Evolutionary conservation across 2,888 invertebrate genomes (phyloP).

Genomic region (Candidula unifasciata): DNA sequence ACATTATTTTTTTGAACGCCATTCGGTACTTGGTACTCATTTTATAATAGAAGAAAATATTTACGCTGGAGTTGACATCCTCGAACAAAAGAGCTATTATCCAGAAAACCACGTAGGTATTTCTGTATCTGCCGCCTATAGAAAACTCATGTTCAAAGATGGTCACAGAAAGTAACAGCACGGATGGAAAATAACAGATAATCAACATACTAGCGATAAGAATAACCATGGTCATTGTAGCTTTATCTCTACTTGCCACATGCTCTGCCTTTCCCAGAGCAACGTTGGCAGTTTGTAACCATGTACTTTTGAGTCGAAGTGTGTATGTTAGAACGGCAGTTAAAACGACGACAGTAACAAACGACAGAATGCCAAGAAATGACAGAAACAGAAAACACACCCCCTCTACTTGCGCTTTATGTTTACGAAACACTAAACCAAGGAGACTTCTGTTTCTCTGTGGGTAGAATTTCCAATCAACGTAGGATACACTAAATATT

Average conservation of each 20-base stretch:
- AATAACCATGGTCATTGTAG: neutral
- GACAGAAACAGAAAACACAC: neutral
- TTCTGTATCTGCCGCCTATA: neutral
- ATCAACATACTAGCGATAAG: neutral
- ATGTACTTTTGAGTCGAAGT: neutral
- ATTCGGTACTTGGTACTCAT: neutral
- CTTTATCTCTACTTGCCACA: neutral
- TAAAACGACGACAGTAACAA: neutral
- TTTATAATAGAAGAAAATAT: conserved; percentile 6
- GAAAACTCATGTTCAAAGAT: neutral
- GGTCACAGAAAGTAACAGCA: neutral
- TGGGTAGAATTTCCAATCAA: neutral
- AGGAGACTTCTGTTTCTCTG: neutral
- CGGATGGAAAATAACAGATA: neutral
- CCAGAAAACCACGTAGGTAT: neutral
- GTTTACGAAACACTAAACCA: neutral
- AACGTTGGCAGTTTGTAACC: neutral
- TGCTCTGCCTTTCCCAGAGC: neutral
- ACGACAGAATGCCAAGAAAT: neutral
- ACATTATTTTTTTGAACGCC: neutral
- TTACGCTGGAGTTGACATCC: neutral
- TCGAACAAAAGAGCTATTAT: neutral
- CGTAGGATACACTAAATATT: neutral
- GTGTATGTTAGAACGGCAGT: neutral
- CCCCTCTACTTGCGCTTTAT: neutral